Percentiles rank a stretch among this genome's conserved stretches.
Conservation (phyloP, 2,113 vertebrate genomes). For the Rhea americana region DNA sequence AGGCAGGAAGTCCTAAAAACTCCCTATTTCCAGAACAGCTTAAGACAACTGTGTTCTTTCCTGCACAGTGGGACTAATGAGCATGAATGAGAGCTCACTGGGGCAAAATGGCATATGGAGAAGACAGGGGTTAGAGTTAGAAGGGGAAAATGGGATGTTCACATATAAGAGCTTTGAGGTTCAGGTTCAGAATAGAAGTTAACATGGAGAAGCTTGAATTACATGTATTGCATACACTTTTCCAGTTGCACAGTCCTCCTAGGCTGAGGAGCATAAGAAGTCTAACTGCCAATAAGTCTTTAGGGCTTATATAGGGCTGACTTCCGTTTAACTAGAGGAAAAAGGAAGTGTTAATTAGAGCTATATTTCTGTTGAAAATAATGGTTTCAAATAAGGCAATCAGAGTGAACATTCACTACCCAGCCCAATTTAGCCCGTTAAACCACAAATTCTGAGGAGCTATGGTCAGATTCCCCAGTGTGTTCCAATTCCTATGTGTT, state of each 20-base stretch:
- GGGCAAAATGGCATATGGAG: background rate
- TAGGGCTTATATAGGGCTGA: background rate
- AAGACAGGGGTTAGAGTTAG: background rate
- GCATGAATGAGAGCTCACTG: accelerated
- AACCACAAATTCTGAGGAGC: conserved; percentile 52
- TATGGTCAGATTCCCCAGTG: conserved; percentile 23
- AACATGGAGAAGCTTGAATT: background rate
- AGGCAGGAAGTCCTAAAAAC: background rate
- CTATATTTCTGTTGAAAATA: conserved; percentile 15
- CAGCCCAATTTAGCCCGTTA: conserved; percentile 39
- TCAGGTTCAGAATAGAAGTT: background rate
- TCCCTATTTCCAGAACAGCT: background rate
- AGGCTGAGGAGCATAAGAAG: background rate
- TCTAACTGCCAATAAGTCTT: background rate
- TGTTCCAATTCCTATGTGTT: conserved; percentile 49
- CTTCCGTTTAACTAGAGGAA: background rate
- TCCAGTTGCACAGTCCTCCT: background rate
- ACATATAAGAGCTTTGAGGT: background rate
- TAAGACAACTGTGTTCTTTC: background rate
- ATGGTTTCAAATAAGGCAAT: conserved; percentile 12
- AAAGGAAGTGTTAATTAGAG: background rate
- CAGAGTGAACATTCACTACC: background rate
- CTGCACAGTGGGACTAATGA: background rate
- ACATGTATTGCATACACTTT: background rate
- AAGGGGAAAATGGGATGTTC: background rate